Evolutionary conservation across 2,113 vertebrate species (phyloP).

Genomic region (Ramphastos sulfuratus): DNA sequence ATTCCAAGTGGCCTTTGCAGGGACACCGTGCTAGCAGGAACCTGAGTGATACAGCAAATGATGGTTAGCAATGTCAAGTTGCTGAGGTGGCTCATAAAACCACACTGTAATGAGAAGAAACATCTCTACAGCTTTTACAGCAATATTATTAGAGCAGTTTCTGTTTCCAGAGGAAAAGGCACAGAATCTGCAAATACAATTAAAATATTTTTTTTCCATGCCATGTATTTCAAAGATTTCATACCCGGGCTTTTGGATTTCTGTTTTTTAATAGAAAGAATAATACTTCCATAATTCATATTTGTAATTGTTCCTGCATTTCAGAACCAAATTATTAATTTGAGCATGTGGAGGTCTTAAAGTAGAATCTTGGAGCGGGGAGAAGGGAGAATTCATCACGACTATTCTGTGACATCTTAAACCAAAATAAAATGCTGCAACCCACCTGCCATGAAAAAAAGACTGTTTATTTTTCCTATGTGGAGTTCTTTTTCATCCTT

Average conservation of each 20-base stretch:
- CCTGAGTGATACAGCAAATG: neutral
- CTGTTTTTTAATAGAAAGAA: constrained; percentile 65
- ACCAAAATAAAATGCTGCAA: constrained; percentile 67
- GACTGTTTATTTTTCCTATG: constrained; percentile 16
- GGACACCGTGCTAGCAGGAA: accelerated
- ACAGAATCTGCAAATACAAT: constrained; percentile 47
- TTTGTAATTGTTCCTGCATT: constrained; percentile 79
- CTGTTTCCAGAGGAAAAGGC: constrained; percentile 57
- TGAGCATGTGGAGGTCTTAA: constrained; percentile 82
- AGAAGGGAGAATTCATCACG: constrained; percentile 46
- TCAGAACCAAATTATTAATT: constrained; percentile 77
- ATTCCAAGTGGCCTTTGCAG: neutral
- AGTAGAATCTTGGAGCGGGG: constrained; percentile 73
- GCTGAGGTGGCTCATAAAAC: neutral
- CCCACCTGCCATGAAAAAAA: constrained; percentile 33
- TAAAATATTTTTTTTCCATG: constrained; percentile 36
- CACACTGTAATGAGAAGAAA: constrained; percentile 35
- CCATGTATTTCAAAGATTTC: constrained; percentile 33
- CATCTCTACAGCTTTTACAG: constrained; percentile 33
- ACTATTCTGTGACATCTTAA: constrained; percentile 68
- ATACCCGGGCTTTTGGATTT: constrained; percentile 68
- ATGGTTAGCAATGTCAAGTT: neutral
- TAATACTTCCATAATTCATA: constrained; percentile 75
- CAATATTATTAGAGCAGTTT: constrained; percentile 51
- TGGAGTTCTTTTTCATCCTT: neutral